Evolutionary conservation across 2,888 invertebrate genomes (phyloP), one percentile per base, ranked within the genome.

Genomic region (Apodemia zela): DNA sequence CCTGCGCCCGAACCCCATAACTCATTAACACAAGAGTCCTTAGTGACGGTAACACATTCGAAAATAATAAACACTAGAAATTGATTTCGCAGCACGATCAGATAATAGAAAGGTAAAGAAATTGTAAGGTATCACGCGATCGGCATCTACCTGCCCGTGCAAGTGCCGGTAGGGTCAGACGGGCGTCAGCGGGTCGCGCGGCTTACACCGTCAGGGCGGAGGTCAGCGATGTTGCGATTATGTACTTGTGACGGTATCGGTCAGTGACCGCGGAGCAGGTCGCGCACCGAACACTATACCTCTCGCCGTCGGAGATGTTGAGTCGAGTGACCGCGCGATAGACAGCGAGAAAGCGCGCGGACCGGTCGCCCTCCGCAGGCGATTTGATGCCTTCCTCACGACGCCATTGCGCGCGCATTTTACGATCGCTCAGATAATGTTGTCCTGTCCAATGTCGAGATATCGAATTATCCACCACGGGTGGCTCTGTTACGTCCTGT

Each of bases 351-450:
- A 85, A 84, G 79, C 90, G 90, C 85, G 88, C 88, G 85, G 77
- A 77, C 79, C 80, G 86, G 74, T 71, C 86, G 90, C 90, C 87
- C 86, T 87, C 87, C 87, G 86, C 83, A 84, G 83, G 84, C 90
- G 87, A 82, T 89, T 85, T 91, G 89, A 87, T 78, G 83, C 87
- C 86, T 89, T 87, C 88, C 85, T 84, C 87, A 77, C 84, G 84
- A 84, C 87, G 85, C 86, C 76, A 72, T 75, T 88, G 90, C 89
- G 90, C 91, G 91, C 91, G 90, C 91, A 89, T 71, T 84, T 72
- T 74, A 73, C 75, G 75, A 49, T 47, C 78, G 73, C 75, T 74
- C 71, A 80, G 84, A 84, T 89, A 90, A 89, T 85, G 90, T 88
- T 81, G 89, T 84, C 89, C 90, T 86, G 82, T 84, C 84, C 82